A percentile compares a stretch with the other conserved stretches of the same genome.
phyloP scores from a whole-genome alignment of 2,113 vertebrate species.

The Pterocles gutturalis region DNA sequence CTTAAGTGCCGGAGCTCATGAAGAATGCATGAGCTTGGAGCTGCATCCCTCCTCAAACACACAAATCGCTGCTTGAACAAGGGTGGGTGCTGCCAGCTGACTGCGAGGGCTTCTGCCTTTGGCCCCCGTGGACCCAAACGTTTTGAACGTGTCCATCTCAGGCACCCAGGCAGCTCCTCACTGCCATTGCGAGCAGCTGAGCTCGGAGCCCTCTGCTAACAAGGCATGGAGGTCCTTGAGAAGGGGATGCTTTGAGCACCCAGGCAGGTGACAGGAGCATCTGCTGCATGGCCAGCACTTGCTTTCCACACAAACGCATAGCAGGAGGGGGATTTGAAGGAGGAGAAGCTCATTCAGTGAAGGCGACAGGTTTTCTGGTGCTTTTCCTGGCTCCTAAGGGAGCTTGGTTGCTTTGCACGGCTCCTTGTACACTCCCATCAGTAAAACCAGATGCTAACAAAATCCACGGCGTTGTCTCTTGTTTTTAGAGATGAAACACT shows the following conservation, averaged over 20 bases:
- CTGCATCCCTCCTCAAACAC: not conserved
- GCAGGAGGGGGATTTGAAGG: not conserved
- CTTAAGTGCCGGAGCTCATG: not conserved
- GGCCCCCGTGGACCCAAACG: accelerated
- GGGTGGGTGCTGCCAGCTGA: not conserved
- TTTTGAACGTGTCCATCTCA: not conserved
- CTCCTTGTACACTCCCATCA: not conserved
- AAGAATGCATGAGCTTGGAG: not conserved
- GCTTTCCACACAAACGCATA: not conserved
- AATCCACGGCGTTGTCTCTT: not conserved
- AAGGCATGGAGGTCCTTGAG: not conserved
- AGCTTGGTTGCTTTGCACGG: not conserved
- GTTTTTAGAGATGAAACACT: not conserved
- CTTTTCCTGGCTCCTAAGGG: not conserved
- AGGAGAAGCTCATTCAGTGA: not conserved
- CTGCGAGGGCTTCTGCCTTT: not conserved
- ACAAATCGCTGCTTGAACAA: not conserved
- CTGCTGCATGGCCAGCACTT: not conserved
- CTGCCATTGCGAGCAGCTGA: not conserved
- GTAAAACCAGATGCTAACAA: not conserved
- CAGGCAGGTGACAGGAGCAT: not conserved
- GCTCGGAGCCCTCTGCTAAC: not conserved
- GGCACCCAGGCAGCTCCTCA: not conserved
- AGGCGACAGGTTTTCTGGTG: not conserved
- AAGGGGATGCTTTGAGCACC: not conserved